Evolutionary conservation across 2,888 invertebrate species (phyloP), one percentile per base, ranked within the genome.

Genomic region (Microctonus aethiopoides): DNA sequence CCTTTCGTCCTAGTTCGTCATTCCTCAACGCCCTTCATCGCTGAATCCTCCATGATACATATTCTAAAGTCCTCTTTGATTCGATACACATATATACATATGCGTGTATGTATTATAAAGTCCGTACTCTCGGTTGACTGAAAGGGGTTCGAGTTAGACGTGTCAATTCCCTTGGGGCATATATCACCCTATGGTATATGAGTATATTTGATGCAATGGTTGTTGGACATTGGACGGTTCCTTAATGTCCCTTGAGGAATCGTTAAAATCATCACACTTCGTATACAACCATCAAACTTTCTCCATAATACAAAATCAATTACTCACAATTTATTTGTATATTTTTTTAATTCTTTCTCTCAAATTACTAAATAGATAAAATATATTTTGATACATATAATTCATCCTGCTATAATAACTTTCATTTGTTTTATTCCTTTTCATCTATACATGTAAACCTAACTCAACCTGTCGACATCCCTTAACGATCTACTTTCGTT

Each of bases 181-280:
- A 70, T 70, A 16, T 54, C 64, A 54, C 54, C 64, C 54, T 34
- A 22, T 46, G 13, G 51, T n/a, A 34, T 59, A 62, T 62, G 41
- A 26, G 54, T 41, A 34, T n/a, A n/a, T n/a, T n/a, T 60, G 51
- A 56, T 52, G 54, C 68, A 46, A 46, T 46, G 16, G 16, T 46
- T 4, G 46, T 46, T 46, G 46, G 46, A 46, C 46, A 46, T 46
- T 16, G 46, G 71, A 65, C 71, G 74, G n/a, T 71, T 68, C 71
- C 78, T 78, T 77, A 77, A 80, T 74, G 76, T 80, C 82, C 78
- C 79, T 81, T 79, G 80, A 80, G 80, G 81, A 72, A 76, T 80
- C 79, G 80, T 83, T 81, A 81, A 82, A 76, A 76, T 76, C 74
- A 76, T 72, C 75, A 73, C 74, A 68, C 61, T 73, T 13, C 26